These are phyloP conservation scores for Hestina assimilis DNA, from an alignment of 1,140 invertebrate genomes.

Conservation along the genomic window DNA sequence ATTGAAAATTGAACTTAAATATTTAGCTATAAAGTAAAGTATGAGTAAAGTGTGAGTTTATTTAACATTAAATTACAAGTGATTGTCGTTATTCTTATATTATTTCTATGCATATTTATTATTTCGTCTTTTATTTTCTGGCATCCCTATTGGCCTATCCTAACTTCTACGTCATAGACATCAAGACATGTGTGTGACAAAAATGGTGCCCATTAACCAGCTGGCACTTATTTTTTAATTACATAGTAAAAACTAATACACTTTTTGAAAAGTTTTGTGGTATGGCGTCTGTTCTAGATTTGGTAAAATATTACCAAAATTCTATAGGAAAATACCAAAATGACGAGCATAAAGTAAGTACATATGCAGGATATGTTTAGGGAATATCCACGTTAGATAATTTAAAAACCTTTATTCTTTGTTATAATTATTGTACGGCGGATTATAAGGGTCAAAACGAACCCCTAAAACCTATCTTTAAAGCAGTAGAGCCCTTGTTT, in stretches of 20 bases:
- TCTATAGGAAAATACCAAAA: constrained; percentile 81
- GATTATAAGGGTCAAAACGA: too few species aligned
- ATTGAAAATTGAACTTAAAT: too few species aligned
- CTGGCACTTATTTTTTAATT: constrained; percentile 66
- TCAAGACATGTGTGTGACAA: constrained; percentile 59
- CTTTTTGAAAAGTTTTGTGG: constrained; percentile 40
- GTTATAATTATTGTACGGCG: background rate
- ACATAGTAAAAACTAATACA: constrained; percentile 43
- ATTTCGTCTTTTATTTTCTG: too few species aligned
- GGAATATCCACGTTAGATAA: constrained; percentile 13
- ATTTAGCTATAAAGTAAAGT: too few species aligned
- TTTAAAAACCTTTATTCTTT: constrained; percentile 12
- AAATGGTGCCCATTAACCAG: constrained; percentile 75
- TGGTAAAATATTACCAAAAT: constrained; percentile 81
- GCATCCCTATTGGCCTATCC: constrained; percentile 15
- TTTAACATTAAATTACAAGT: too few species aligned
- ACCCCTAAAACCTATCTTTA: too few species aligned
- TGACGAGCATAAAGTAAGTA: constrained; percentile 81
- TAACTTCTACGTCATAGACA: constrained; percentile 40
- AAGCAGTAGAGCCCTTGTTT: too few species aligned
- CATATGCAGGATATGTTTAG: constrained; percentile 4
- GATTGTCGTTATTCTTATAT: too few species aligned
- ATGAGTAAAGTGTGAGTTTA: too few species aligned
- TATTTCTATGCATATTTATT: too few species aligned
- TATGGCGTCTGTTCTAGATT: constrained; percentile 72